Percentiles rank a stretch among this genome's conserved stretches.
phyloP scores from a whole-genome alignment of 1,140 invertebrate genomes.

The Dendroctonus valens region DNA sequence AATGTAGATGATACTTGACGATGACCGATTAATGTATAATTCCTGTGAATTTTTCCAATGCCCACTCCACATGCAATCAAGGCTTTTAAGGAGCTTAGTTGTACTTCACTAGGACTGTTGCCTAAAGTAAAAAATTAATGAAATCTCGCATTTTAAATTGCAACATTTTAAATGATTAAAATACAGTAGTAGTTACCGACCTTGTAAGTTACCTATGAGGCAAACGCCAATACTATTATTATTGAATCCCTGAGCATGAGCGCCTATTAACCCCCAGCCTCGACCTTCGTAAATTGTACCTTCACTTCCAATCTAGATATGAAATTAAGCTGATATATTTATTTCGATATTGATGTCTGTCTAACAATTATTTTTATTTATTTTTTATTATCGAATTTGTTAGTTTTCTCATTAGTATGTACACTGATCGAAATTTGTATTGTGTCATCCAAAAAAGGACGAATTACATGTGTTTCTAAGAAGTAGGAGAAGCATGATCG shows the following conservation, averaged over 20 bases:
- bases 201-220: constrained; percentile 59
- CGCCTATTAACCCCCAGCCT: constrained; percentile 66
- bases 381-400: too few species aligned
- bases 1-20: constrained; percentile 24
- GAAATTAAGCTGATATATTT: too few species aligned
- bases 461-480: too few species aligned
- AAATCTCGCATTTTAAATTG: neutral
- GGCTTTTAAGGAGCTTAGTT: constrained; percentile 23
- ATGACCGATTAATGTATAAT: constrained; percentile 34
- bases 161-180: too few species aligned
- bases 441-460: too few species aligned
- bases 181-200: constrained; percentile 25
- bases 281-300: constrained; percentile 65
- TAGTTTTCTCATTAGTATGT: too few species aligned
- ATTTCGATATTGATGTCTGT: too few species aligned
- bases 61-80: constrained; percentile 28
- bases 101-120: constrained; percentile 12
- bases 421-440: too few species aligned
- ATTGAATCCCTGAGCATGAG: constrained; percentile 68
- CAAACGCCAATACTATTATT: constrained; percentile 64
- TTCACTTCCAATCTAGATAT: constrained; percentile 55
- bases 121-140: constrained; percentile 26
- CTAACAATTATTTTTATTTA: too few species aligned
- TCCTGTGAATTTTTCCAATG: constrained; percentile 11
- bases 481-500: too few species aligned